Evolutionary conservation across 2,888 invertebrate species (phyloP), one percentile per base, ranked within the genome.

Genomic region (Tinea trinotella): DNA sequence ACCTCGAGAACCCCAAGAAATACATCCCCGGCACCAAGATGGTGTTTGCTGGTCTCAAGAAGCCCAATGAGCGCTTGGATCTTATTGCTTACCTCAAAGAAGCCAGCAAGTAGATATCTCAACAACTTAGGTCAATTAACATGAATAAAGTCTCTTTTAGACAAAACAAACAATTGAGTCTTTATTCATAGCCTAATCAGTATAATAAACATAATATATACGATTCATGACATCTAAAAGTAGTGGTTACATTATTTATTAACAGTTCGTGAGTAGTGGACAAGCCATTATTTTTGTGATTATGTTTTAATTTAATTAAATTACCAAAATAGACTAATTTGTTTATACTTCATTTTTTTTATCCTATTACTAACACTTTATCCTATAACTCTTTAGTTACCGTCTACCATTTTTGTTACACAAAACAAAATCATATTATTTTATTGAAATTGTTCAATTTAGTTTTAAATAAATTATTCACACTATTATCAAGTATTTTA

Each of bases 21-120:
- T 99, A 96, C 88, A 99, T 99, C 88, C 98, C 98, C 56, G 99
- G 99, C 63, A 99, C 99, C 60, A 99, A 99, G 82, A 99, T 99
- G 99, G 93, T 99, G 74, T 99, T 99, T 68, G 98, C 98, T 61
- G 98, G 98, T 59, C 83, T 99, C 69, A 99, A 99, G 88, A 99
- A 99, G 81, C 91, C 94, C 35, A 90, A 93, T 57, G 99, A 99
- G 64, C 91, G 99, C 59, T 95, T 89, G 10, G 97, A 99, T 82
- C 90, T 99, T 56, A 98, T 99, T 67, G 96, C 98, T 30, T 99
- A 98, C 81, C 87, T 98, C 65, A 93, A 95, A 84, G 78, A 89
- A 55, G 87, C 95, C 6, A 92, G 92, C 59, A 95, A 95, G 90
- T 95, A 92, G 90, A 77, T n/a, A n/a, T n/a, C 24, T 54, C 59